Conservation (phyloP, 2,888 invertebrate genomes). For the Apotomis betuletana region DNA sequence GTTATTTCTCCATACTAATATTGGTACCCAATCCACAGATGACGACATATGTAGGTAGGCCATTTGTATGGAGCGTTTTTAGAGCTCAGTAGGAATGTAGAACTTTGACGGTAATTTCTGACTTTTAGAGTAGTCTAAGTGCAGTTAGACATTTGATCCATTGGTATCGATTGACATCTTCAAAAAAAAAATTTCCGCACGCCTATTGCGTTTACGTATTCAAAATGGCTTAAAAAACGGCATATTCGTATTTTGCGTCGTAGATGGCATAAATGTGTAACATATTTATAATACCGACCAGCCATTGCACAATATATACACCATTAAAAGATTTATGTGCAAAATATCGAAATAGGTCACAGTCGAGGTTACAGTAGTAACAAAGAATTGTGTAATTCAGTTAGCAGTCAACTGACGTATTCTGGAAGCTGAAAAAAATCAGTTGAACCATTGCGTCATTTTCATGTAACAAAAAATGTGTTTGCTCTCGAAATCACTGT, state of each 20-base stretch:
- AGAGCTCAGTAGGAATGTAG: no score
- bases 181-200: neutral
- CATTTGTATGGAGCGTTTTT: no score
- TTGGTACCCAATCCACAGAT: no score
- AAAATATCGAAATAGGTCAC: constrained; percentile 28
- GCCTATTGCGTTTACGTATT: neutral
- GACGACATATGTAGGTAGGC: no score
- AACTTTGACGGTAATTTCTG: no score
- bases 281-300: constrained; percentile 2
- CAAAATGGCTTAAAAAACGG: neutral
- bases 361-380: constrained; percentile 26
- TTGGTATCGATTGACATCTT: no score
- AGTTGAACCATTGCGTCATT: constrained; percentile 13
- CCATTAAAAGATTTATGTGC: constrained; percentile 27
- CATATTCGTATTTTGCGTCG: neutral
- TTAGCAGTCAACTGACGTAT: constrained; percentile 4
- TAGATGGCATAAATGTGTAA: neutral
- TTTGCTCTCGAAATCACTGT: constrained; percentile 17
- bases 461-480: constrained; percentile 15
- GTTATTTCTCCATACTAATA: no score
- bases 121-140: no score
- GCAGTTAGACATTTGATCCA: no score
- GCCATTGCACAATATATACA: constrained; percentile 23
- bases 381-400: constrained; percentile 14
- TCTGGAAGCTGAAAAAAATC: constrained; percentile 19